phyloP scores from a whole-genome alignment of 92 coral and sea anemone genomes.

The Phymanthus crucifer region DNA sequence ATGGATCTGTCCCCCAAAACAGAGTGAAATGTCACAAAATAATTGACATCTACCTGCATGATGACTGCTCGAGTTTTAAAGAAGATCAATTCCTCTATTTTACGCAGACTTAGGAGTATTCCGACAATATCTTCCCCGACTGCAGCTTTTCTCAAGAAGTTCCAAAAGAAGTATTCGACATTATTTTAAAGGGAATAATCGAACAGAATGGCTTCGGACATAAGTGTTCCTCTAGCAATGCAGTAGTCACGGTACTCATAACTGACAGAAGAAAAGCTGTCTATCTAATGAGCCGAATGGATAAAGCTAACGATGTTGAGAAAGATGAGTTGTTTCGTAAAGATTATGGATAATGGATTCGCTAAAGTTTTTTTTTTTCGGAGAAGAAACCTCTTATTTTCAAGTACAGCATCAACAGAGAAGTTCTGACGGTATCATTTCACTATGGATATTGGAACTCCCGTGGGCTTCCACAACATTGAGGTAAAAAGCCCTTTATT shows the following conservation, averaged over 20 bases:
- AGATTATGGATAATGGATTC: no score
- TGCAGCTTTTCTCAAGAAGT: conserved; percentile 20
- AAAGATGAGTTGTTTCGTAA: no score
- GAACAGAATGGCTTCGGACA: conserved; percentile 20
- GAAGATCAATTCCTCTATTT: conserved; percentile 15
- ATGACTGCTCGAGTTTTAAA: conserved; percentile 10
- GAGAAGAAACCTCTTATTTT: no score
- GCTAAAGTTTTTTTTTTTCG: no score
- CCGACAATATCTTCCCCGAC: conserved; percentile 17
- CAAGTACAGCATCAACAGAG: no score
- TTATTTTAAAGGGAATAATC: conserved; percentile 23
- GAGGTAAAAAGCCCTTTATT: neutral
- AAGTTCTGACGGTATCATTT: neutral
- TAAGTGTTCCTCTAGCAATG: neutral
- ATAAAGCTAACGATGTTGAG: no score
- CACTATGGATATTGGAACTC: neutral
- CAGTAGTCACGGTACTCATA: neutral
- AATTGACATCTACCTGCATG: neutral
- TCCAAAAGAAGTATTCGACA: conserved; percentile 16
- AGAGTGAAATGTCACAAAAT: neutral
- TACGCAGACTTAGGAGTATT: neutral
- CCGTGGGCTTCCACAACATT: neutral
- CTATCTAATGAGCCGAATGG: neutral
- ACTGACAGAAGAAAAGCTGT: neutral
- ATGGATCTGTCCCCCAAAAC: neutral